Conservation (phyloP, 2,113 vertebrate genomes). For the Ascaphus truei region DNA sequence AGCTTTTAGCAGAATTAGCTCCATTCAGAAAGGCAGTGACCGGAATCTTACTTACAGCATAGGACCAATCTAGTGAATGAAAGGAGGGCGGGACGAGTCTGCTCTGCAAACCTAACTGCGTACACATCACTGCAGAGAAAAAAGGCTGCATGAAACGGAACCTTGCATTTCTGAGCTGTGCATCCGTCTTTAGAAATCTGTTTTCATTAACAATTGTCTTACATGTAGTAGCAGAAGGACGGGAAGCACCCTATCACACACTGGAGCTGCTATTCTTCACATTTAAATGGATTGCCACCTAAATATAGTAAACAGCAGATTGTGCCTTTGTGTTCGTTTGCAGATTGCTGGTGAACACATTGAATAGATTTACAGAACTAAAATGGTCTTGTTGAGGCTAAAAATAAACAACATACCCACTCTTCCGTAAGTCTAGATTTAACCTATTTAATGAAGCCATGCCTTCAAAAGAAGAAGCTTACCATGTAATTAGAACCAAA, state of each 20-base stretch:
- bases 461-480: slow-evolving; percentile 25
- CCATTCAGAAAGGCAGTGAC: slow-evolving; percentile 21
- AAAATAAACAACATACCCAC: not conserved
- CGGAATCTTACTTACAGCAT: slow-evolving; percentile 39
- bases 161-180: slow-evolving; percentile 11
- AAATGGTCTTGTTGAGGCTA: slow-evolving; percentile 14
- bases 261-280: not conserved
- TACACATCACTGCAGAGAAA: slow-evolving; percentile 28
- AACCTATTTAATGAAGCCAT: not conserved
- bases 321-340: slow-evolving; percentile 36
- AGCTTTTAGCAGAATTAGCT: slow-evolving; percentile 41
- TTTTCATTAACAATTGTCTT: not conserved
- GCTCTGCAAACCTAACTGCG: not conserved
- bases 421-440: not conserved
- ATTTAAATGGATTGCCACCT: slow-evolving; percentile 40
- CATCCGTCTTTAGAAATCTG: slow-evolving; percentile 9
- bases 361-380: not conserved
- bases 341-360: not conserved
- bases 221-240: not conserved
- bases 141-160: slow-evolving; percentile 27
- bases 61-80: slow-evolving; percentile 45
- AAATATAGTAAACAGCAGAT: slow-evolving; percentile 45
- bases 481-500: not conserved
- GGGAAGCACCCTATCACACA: not conserved
- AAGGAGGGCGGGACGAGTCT: slow-evolving; percentile 32